Base-by-base conservation (phyloP, 2,113 vertebrate species). In the Oreochromis niloticus region DNA sequence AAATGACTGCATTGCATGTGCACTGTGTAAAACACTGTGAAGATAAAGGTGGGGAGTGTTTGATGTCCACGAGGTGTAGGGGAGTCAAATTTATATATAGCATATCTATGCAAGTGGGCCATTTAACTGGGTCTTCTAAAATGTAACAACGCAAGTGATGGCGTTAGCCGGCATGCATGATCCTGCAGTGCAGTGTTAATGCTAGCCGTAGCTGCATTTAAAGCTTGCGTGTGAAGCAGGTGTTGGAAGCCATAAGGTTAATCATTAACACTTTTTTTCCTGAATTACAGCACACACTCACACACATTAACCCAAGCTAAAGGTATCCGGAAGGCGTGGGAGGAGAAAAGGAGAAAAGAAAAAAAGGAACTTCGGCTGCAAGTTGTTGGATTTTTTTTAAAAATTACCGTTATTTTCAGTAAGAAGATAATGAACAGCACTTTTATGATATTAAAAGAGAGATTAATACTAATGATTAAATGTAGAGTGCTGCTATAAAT, bases 251-350 rank as follows among this genome's bases (percentile, higher is more conserved):
- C 39, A 30, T 39, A 50, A 4, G 66, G 85, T 93, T 93, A 95
- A 94, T 95, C 85, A 94, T 95, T 95, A 88, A 93, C 90, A n/a
- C 2, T 2, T 13, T 50, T 66, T 66, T 59, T 57, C 52, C 61
- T 56, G 89, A 88, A 92, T 80, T 82, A 57, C 91, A 78, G 87
- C 85, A 89, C 6, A 81, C 81, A 57, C 61, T 87, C 63, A 61
- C 87, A 88, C 84, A 93, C 90, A 93, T 94, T 94, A 94, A 93
- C 95, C 85, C 73, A 66, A 57, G n/a, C 27, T 56, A 48, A 32
- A 85, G 32, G 84, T 83, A 81, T 84, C 8, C n/a, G 30, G 30
- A 75, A 55, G 19, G 85, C 5, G 5, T 4, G 9, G 7, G 41
- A 84, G n/a, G 16, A 78, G 14, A 75, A 19, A 32, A 75, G 4